Base-by-base conservation (phyloP, 2,113 vertebrate species). In the Cephalopterus ornatus region DNA sequence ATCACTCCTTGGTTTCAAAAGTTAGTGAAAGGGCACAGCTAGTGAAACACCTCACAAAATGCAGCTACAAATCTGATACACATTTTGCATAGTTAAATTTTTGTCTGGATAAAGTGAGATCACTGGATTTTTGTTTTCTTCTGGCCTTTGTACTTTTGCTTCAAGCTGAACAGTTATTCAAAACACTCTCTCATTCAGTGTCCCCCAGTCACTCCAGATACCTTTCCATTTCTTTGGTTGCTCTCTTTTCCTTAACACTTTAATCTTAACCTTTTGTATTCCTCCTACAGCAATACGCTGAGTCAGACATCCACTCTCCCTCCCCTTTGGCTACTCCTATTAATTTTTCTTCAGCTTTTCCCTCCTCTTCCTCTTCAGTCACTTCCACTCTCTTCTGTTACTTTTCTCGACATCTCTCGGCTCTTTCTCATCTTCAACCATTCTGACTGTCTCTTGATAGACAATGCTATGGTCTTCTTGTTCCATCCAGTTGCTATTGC, bases 61-160 rank as follows among this genome's bases (percentile, higher is more conserved):
- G 27, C 78, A 78, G 72, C n/a, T 74, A 73, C 30, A 67, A 78
- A 85, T 72, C 27, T 46, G 44, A 76, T 61, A 37, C 0, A 42
- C 8, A 9, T 87, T 95, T 93, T 96, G 92, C 91, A 95, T 93
- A 93, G 95, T 91, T 91, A 65, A 61, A 62, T 42, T 81, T 41
- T 44, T 53, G 32, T 50, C 76, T 81, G 28, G 49, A 90, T 74
- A 71, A 78, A 52, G 35, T 68, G 62, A 14, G 9, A 33, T 62
- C 59, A 44, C 50, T 73, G 27, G 9, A 30, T 17, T 42, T 68
- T 86, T 75, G 35, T 85, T 80, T 37, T 37, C 39, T 75, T 88
- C 47, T 52, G 71, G 23, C 24, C 22, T 88, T 85, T 77, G 50
- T 66, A 80, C 59, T 85, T 89, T 61, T 41, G 22, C 70, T 68